Base-by-base conservation (phyloP, 92 coral and sea anemone species). In the Isaurus tuberculatus region DNA sequence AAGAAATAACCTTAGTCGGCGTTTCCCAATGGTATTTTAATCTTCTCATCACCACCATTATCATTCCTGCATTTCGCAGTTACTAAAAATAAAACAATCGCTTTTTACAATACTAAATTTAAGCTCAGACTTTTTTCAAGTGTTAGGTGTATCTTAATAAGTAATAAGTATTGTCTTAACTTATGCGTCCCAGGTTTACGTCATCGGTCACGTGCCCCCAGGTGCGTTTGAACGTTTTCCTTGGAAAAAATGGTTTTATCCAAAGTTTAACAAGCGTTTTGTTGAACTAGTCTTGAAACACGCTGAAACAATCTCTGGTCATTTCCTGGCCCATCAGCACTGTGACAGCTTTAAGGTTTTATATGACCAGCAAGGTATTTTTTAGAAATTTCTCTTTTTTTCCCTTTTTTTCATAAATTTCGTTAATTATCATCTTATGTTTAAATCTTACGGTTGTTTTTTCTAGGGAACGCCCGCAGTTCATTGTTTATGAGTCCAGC, bases 331-430 rank as follows among this genome's bases (percentile, higher is more conserved):
- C 2, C 92, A 89, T 73, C 92, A 89, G 55, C 92, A 89, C 31
- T 89, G 92, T 55, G 92, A 89, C 87, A 89, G 92, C 90, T 89
- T 89, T 31, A 89, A 89, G 64, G 72, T 89, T 49, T 46, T 89
- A 65, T 85, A 80, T 46, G 87, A 88, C 61, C 10, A 33, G 15
- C 72, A 37, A 64, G 92, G 92, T 89, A 53, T 43, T 31, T 30
- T 22, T 20, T 10, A 23, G 4, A 8, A 14, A 66, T 10, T 30
- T 30, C 40, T n/a, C n/a, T n/a, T n/a, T n/a, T n/a, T n/a, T n/a
- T n/a, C n/a, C n/a, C n/a, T n/a, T n/a, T n/a, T n/a, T n/a, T n/a
- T n/a, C n/a, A n/a, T n/a, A n/a, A n/a, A n/a, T n/a, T n/a, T n/a
- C n/a, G n/a, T n/a, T n/a, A n/a, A n/a, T n/a, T n/a, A n/a, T n/a